Conservation (phyloP, 2,888 invertebrate species). For the Gastracanthus pulcherrimus region DNA sequence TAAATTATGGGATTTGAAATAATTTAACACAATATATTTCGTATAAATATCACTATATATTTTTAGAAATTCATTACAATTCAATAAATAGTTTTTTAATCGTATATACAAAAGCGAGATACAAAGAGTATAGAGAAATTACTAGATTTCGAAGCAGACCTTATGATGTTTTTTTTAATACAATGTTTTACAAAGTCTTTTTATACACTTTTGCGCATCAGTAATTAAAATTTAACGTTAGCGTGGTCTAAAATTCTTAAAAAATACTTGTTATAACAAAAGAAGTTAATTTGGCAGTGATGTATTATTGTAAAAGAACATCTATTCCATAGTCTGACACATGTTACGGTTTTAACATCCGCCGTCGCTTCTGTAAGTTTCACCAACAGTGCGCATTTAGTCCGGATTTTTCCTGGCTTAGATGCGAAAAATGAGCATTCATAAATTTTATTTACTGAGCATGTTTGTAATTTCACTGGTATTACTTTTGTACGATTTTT, state of each 20-base stretch:
- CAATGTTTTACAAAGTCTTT: slow-evolving; percentile 31
- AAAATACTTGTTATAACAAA: not conserved
- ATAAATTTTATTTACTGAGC: not conserved
- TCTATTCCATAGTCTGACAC: not conserved
- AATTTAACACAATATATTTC: slow-evolving; percentile 59
- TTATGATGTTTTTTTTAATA: slow-evolving; percentile 30
- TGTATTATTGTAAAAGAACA: not conserved
- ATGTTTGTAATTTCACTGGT: slow-evolving; percentile 4
- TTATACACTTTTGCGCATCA: slow-evolving; percentile 14
- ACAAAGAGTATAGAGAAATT: slow-evolving; percentile 50
- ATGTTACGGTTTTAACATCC: slow-evolving; percentile 16
- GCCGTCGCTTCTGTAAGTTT: slow-evolving; percentile 46
- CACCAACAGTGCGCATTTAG: not conserved
- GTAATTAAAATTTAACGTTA: slow-evolving; percentile 24
- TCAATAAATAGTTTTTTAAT: slow-evolving; percentile 75
- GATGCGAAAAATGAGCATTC: not conserved
- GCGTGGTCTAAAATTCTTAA: not conserved
- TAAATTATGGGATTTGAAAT: slow-evolving; percentile 26
- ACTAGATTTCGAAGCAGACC: slow-evolving; percentile 44
- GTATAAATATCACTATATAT: slow-evolving; percentile 76
- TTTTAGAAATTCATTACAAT: slow-evolving; percentile 74
- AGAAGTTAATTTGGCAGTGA: slow-evolving; percentile 46
- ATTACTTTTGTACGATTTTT: slow-evolving; percentile 9
- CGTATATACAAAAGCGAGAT: slow-evolving; percentile 67
- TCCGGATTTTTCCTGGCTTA: no score